Evolutionary conservation across 2,888 invertebrate genomes (phyloP).

Genomic region (Clusia tigrina): DNA sequence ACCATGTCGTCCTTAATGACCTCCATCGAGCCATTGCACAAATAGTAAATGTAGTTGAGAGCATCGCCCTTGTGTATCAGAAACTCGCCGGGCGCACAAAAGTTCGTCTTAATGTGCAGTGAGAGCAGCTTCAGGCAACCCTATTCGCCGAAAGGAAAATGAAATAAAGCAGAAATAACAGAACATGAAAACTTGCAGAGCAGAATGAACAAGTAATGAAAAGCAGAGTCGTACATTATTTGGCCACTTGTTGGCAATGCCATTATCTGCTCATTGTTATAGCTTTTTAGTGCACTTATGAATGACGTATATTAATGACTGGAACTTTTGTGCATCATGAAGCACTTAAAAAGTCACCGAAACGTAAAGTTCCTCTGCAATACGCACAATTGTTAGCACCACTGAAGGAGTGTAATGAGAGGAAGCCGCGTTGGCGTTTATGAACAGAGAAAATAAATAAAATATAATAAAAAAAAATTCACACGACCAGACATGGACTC

Average conservation of each 20-base stretch:
- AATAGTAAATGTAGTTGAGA: conserved; percentile 90
- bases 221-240: too few species aligned
- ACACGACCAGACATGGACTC: too few species aligned
- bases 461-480: too few species aligned
- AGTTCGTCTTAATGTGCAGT: conserved; percentile 90
- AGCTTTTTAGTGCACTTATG: not conserved
- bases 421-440: too few species aligned
- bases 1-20: conserved; percentile 96
- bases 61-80: conserved; percentile 95
- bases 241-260: too few species aligned
- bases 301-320: conserved; percentile 17
- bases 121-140: conserved; percentile 93
- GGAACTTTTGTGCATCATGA: not conserved
- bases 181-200: too few species aligned
- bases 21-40: conserved; percentile 97
- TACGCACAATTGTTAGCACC: conserved; percentile 12
- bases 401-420: too few species aligned
- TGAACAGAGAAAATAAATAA: too few species aligned
- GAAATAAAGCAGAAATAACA: too few species aligned
- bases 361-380: conserved; percentile 14
- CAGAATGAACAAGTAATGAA: conserved; percentile 15
- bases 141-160: too few species aligned
- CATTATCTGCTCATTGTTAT: not conserved
- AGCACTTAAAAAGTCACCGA: conserved; percentile 38
- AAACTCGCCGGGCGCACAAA: conserved; percentile 96